A percentile compares a stretch with the other conserved stretches of the same genome.
Evolutionary conservation across 2,113 vertebrate genomes (phyloP).

Genomic region (Centropristis striata): DNA sequence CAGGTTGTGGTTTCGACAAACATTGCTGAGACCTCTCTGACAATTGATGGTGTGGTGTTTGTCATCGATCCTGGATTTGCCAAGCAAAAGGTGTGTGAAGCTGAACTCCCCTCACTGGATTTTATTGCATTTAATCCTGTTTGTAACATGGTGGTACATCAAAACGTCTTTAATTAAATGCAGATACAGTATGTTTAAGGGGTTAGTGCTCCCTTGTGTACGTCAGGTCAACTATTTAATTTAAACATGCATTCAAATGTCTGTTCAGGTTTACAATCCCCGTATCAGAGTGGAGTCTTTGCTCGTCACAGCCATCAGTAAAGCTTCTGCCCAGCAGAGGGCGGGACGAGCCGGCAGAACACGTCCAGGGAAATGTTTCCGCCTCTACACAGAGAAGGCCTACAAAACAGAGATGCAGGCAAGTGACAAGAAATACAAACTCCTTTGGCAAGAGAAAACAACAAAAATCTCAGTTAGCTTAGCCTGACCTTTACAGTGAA

Average conservation of each 20-base stretch:
- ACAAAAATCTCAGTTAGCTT: background rate
- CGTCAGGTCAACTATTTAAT: background rate
- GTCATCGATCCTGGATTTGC: constrained; percentile 99
- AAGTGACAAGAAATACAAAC: constrained; percentile 24
- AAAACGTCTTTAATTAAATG: background rate
- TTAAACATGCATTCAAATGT: constrained; percentile 11
- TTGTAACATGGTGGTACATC: background rate
- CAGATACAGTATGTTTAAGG: background rate
- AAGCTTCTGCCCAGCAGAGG: constrained; percentile 98
- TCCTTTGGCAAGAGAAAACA: background rate
- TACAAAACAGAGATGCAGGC: constrained; percentile 99
- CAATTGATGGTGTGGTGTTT: constrained; percentile 98
- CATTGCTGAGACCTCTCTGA: constrained; percentile 98
- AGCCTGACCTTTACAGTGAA: background rate
- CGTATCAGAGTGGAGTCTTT: constrained; percentile 98
- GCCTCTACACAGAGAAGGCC: constrained; percentile 98
- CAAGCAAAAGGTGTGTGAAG: constrained; percentile 93
- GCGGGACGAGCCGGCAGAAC: constrained; percentile 98
- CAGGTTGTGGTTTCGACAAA: constrained; percentile 99
- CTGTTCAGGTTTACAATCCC: constrained; percentile 95
- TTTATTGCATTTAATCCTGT: background rate
- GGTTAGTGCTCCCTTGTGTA: background rate
- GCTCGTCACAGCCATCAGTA: constrained; percentile 97
- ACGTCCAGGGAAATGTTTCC: constrained; percentile 97
- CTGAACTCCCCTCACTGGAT: background rate